Percentiles rank a stretch among this genome's conserved stretches.
Conservation (phyloP, 2,113 vertebrate species). For the Glareola pratincola region DNA sequence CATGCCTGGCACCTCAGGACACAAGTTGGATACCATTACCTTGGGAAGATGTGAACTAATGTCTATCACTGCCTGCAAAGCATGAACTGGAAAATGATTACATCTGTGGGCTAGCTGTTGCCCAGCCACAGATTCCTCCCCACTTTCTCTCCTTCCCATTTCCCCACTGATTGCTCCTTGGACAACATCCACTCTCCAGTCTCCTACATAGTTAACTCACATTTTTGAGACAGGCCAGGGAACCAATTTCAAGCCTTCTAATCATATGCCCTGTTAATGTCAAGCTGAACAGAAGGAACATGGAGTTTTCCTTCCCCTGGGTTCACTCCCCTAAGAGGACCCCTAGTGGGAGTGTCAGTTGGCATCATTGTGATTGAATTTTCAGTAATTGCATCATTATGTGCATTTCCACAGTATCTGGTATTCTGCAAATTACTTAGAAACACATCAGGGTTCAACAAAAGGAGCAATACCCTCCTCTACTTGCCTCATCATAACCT, state of each 20-base stretch:
- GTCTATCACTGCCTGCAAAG: background rate
- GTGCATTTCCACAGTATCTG: background rate
- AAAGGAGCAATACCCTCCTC: background rate
- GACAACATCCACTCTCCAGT: background rate
- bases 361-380: constrained; percentile 1
- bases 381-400: constrained; percentile 17
- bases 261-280: background rate
- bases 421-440: constrained; percentile 20
- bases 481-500: background rate
- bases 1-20: background rate
- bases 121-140: background rate
- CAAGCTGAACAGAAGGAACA: background rate
- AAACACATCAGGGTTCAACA: constrained; percentile 19
- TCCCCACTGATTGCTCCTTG: background rate
- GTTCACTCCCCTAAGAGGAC: background rate
- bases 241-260: background rate
- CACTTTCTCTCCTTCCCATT: background rate
- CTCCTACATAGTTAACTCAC: background rate
- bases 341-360: background rate
- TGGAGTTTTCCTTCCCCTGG: background rate
- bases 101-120: background rate
- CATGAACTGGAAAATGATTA: background rate
- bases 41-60: background rate
- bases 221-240: background rate
- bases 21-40: background rate